Evolutionary conservation across 1,140 invertebrate genomes (phyloP), one percentile per base, ranked within the genome.

Genomic region (Rhopalosiphum padi): DNA sequence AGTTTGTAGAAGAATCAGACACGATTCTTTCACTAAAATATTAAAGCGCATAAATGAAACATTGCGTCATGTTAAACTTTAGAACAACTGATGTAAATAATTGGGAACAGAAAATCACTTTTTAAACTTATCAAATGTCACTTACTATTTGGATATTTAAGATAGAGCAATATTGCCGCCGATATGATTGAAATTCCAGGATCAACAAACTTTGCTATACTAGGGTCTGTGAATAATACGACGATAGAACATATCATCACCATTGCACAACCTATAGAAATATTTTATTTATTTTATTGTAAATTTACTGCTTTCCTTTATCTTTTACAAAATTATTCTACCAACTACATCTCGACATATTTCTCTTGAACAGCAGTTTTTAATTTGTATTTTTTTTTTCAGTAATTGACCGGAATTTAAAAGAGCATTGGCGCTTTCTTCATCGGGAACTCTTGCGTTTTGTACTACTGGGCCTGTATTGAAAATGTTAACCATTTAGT

Each of bases 131-230:
- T 37, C 23, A 25, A 89, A 87, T 30, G 18, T 21, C 25, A 96
- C 97, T 97, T 95, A 97, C 97, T 97, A 94, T 97, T 97, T 5
- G 97, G 97, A 95, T 97, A 97, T 94, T 97, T 97, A 5, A 97
- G 95, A 4, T 96, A 94, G 55, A 97, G 95, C 21, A 98, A 95
- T 1, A 96, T 95, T 0, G 96, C 94, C 8, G 97, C 96, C 0
- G 97, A 97, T 85, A 97, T 95, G 77, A 98, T 96, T 1, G 97
- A 96, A 41, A 97, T 94, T 30, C 96, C 94, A 0, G 97, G 97
- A 96, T 98, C 97, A n/a, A 97, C 95, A 94, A 96, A 97, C 95
- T 97, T 97, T 1, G 97, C 96, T 25, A 96, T 95, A 25, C 96
- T 94, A 48, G 96, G 95, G 90, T 97, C 96, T 0, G 96, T 96